Conservation (phyloP, 2,797 vertebrate species). For the Loriculus beryllinus region DNA sequence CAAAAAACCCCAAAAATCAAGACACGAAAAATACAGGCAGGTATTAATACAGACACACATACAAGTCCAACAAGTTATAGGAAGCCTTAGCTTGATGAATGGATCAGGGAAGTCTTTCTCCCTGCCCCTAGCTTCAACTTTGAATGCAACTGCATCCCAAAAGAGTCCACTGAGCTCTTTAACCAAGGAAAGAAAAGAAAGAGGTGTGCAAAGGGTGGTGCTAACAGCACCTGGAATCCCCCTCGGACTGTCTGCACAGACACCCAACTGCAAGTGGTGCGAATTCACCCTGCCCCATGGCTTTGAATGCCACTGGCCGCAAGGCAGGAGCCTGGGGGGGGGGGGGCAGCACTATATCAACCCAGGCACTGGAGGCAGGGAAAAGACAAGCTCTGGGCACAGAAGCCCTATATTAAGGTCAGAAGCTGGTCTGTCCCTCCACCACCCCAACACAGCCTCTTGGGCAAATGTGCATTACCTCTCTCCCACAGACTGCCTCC, state of each 20-base stretch:
- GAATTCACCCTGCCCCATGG: background rate
- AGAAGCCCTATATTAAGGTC: slow-evolving; percentile 33
- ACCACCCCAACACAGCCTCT: accelerated
- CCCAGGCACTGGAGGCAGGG: background rate
- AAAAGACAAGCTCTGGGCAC: background rate
- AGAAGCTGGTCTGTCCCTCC: background rate
- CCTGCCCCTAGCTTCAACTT: slow-evolving; percentile 22
- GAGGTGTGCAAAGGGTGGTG: slow-evolving; percentile 32
- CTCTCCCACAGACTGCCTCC: slow-evolving; percentile 13
- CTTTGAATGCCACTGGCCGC: background rate
- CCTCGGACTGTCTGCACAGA: background rate
- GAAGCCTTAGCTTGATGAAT: slow-evolving; percentile 53
- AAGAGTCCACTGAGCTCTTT: slow-evolving; percentile 7
- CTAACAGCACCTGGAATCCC: slow-evolving; percentile 54
- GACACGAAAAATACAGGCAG: slow-evolving; percentile 53
- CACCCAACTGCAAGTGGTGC: background rate
- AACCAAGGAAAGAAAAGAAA: background rate
- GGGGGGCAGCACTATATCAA: background rate
- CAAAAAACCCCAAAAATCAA: background rate
- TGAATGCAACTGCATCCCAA: slow-evolving; percentile 15
- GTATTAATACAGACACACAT: slow-evolving; percentile 58
- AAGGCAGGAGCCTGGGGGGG: background rate
- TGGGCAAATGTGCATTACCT: background rate
- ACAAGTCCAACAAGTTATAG: slow-evolving; percentile 63
- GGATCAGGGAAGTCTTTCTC: slow-evolving; percentile 19